Evolutionary conservation across 2,888 invertebrate species (phyloP), one percentile per base, ranked within the genome.

Genomic region (Deroplatys truncata): DNA sequence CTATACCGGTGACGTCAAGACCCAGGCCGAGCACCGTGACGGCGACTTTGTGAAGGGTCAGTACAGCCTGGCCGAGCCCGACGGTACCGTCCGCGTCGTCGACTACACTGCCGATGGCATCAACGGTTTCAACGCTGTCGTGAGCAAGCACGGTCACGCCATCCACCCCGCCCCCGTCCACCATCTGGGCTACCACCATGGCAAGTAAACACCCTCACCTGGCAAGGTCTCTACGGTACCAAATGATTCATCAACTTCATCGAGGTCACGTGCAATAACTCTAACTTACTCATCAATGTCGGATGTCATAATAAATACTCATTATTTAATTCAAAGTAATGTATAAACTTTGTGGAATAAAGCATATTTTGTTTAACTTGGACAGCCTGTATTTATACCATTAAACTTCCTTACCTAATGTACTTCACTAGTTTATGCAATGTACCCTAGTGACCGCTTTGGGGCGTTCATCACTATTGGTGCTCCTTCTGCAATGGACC

Each of bases 1-100:
- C 92, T 95, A 95, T 92, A 95, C 94, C 7, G 95, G 95, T 25
- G 95, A 95, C 92, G 94, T 95, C 90, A 95, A 95, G 92, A 94
- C 94, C 2, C 95, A 95, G 92, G 95, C 95, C 89, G 95, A 95
- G 92, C 94, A 94, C 89, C 93, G 95, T 87, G 95, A 95, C 90
- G 95, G 95, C 7, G 95, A 95, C 91, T 94, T 94, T 31, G 94
- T 94, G 85, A 91, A 90, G 90, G 91, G 91, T 43, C 90, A 90
- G n/a, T 87, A 87, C 87, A 87, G 87, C 28, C 87, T 87, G 5
- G 87, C 83, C 2, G 87, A 87, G 28, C 90, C 91, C 83, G 91
- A 91, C 90, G 91, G 91, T 84, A 91, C 91, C 84, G 90, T 86
- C 88, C 91, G 91, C 56, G 91, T 91, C 86, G 91, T 91, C 56